Conservation (phyloP, 64 coral and sea anemone genomes). For the Orbicella faveolata region DNA sequence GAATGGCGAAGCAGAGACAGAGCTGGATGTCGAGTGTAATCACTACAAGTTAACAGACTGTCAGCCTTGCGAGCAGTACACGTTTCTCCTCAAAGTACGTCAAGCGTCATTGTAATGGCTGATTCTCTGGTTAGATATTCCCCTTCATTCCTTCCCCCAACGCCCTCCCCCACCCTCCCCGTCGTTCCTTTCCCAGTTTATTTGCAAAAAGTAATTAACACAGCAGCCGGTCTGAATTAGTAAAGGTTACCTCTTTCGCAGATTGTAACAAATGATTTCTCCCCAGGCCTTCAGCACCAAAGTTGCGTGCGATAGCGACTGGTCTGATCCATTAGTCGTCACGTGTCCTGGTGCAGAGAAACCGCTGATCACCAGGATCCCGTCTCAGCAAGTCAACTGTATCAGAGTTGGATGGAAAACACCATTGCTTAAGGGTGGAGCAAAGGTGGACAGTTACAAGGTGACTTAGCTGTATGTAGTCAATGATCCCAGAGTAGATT, state of each 20-base stretch:
- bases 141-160: no score
- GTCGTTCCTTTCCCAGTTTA: no score
- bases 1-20: neutral
- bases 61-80: constrained; percentile 30
- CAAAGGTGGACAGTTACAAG: constrained; percentile 71
- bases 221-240: no score
- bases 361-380: constrained; percentile 51
- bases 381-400: constrained; percentile 60
- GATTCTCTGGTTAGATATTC: no score
- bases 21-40: constrained; percentile 15
- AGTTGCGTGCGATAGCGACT: constrained; percentile 76
- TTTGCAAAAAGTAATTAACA: no score
- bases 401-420: constrained; percentile 67
- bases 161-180: no score
- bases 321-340: constrained; percentile 60
- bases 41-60: neutral
- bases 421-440: constrained; percentile 54
- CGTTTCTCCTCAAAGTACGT: constrained; percentile 29
- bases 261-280: neutral
- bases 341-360: constrained; percentile 67
- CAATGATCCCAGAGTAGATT: no score
- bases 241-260: no score
- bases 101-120: neutral
- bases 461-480: constrained; percentile 5
- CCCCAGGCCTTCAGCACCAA: constrained; percentile 71